Evolutionary conservation across 1,140 invertebrate species (phyloP).

Genomic region (Sinella curviseta): DNA sequence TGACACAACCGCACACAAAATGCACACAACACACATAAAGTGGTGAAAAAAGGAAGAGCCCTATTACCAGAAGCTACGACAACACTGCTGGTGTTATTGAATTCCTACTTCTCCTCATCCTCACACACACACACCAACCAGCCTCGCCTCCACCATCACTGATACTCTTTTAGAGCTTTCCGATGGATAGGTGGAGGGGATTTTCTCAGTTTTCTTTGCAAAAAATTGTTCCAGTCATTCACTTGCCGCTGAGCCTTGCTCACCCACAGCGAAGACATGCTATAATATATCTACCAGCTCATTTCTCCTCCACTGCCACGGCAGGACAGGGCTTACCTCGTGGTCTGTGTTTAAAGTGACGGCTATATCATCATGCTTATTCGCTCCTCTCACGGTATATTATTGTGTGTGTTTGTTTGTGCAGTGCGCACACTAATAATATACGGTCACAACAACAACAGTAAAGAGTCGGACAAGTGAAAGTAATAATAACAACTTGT

Average conservation of each 20-base stretch:
- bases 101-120: too few relatives aligned
- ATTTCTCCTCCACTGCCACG: background rate
- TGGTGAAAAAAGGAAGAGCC: too few relatives aligned
- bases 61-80: too few relatives aligned
- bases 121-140: background rate
- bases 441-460: too few relatives aligned
- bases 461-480: too few relatives aligned
- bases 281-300: background rate
- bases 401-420: too few relatives aligned
- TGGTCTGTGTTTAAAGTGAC: too few relatives aligned
- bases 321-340: background rate
- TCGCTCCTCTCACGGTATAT: too few relatives aligned
- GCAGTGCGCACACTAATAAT: background rate
- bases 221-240: conserved; percentile 14
- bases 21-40: background rate
- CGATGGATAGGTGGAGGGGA: background rate
- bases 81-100: too few relatives aligned
- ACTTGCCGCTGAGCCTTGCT: background rate
- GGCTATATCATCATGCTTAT: too few relatives aligned
- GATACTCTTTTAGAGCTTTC: background rate
- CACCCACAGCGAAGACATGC: background rate
- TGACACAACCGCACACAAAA: background rate
- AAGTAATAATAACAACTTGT: too few relatives aligned
- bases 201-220: conserved; percentile 3
- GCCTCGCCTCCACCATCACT: background rate